Conservation (phyloP, 2,797 vertebrate genomes). For the Babyrousa celebensis region DNA sequence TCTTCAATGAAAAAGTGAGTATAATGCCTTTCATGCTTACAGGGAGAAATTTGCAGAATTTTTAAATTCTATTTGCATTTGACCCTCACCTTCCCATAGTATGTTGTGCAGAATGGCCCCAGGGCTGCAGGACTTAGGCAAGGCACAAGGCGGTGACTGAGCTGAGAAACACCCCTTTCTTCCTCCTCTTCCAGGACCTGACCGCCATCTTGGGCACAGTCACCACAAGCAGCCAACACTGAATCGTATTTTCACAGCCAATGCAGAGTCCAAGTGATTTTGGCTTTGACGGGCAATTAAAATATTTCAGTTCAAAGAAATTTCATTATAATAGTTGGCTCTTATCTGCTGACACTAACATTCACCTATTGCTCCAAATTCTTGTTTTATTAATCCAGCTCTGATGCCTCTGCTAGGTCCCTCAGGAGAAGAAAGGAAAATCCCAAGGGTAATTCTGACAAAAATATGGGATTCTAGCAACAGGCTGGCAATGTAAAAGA, state of each 20-base stretch:
- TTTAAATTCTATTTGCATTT: background rate
- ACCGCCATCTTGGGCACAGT: background rate
- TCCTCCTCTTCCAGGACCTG: background rate
- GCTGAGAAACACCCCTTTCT: too few species aligned
- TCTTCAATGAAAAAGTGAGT: slow-evolving; percentile 92
- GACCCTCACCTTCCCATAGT: background rate
- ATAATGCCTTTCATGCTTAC: background rate
- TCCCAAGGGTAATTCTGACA: slow-evolving; percentile 24
- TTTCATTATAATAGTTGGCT: background rate
- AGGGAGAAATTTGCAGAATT: background rate
- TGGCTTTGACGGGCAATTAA: background rate
- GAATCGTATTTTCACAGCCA: background rate
- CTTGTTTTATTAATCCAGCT: background rate
- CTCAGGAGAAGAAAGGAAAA: background rate
- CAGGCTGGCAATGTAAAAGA: background rate
- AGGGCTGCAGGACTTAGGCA: background rate
- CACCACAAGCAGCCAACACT: background rate
- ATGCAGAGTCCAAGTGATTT: background rate
- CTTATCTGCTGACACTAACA: background rate
- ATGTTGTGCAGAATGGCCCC: background rate
- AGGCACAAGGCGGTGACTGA: background rate
- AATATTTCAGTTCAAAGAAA: background rate
- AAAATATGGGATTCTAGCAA: background rate
- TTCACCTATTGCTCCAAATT: background rate
- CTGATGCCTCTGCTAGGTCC: background rate